Percentiles rank a stretch among this genome's conserved stretches.
phyloP scores from a whole-genome alignment of 2,113 vertebrate genomes.

The Sander lucioperca region DNA sequence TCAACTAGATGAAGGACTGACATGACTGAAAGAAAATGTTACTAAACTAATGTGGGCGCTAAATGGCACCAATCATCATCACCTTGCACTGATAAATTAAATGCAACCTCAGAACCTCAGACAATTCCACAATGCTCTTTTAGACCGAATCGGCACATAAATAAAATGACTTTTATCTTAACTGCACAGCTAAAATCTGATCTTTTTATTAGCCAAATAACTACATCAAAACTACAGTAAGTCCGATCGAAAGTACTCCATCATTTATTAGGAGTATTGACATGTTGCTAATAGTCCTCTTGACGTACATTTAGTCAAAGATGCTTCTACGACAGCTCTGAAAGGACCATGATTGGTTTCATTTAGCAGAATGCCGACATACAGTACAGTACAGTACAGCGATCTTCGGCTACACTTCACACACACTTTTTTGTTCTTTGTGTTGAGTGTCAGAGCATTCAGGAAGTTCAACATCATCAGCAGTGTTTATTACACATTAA shows the following conservation, averaged over 20 bases:
- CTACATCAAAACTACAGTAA: background rate
- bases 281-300: background rate
- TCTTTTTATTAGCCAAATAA: slow-evolving; percentile 9
- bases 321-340: slow-evolving; percentile 15
- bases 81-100: slow-evolving; percentile 10
- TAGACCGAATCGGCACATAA: background rate
- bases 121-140: slow-evolving; percentile 8
- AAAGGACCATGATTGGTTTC: slow-evolving; percentile 64
- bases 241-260: slow-evolving; percentile 21
- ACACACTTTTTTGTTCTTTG: slow-evolving; percentile 76
- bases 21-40: slow-evolving; percentile 32
- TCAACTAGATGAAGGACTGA: slow-evolving; percentile 5
- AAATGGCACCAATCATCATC: slow-evolving; percentile 65
- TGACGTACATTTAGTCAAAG: slow-evolving; percentile 23
- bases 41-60: slow-evolving; percentile 34
- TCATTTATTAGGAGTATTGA: slow-evolving; percentile 2
- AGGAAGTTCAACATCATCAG: slow-evolving; percentile 82
- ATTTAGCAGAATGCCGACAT: slow-evolving; percentile 69
- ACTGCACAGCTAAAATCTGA: slow-evolving; percentile 20
- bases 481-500: slow-evolving; percentile 82
- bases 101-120: slow-evolving; percentile 2
- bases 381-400: slow-evolving; percentile 61
- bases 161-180: slow-evolving; percentile 13
- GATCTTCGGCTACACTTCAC: slow-evolving; percentile 59
- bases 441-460: slow-evolving; percentile 74